Evolutionary conservation across 2,888 invertebrate species (phyloP), one percentile per base, ranked within the genome.

Genomic region (Argynnis bischoffii): DNA sequence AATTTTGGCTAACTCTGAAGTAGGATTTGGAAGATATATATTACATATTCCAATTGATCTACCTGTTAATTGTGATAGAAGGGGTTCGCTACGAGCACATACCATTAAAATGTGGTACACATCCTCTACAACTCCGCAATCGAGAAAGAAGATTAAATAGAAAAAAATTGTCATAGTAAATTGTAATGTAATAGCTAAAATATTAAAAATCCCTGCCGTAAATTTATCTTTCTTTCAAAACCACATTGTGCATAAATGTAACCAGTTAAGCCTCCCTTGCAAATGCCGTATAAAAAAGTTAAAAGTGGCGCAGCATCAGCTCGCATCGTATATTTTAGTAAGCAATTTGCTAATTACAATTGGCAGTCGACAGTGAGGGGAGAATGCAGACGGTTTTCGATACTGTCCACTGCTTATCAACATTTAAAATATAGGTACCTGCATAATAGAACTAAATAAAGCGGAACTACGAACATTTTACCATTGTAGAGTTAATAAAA

Each of bases 331-430:
- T 75, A 74, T 75, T 75, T 75, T 71, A 75, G 76, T 72, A 69
- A 73, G 74, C 77, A 78, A 80, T 80, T 77, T 77, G 77, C 77
- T 81, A 80, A 81, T 81, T 81, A 79, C 77, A 77, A 79, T 76
- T 77, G 78, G 77, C 76, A 76, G 76, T 70, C 73, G 75, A 74
- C 78, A 70, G 72, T 59, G 59, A 69, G 71, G 71, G 72, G 69
- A 67, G 67, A 66, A 60, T 69, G 72, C 68, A 70, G 74, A 70
- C 66, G 63, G 69, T 56, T 68, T 71, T 63, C 70, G 69, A 71
- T 73, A 75, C 69, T 64, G 56, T 59, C 67, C 72, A 74, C 70
- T 35, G 75, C 57, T 59, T 65, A 73, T 71, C 75, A 76, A 75
- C 64, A 26, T 64, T 60, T 56, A 15, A 55, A 46, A 53, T 51